Evolutionary conservation across 1,140 invertebrate genomes (phyloP), one percentile per base, ranked within the genome.

Genomic region (Oncopeltus fasciatus): DNA sequence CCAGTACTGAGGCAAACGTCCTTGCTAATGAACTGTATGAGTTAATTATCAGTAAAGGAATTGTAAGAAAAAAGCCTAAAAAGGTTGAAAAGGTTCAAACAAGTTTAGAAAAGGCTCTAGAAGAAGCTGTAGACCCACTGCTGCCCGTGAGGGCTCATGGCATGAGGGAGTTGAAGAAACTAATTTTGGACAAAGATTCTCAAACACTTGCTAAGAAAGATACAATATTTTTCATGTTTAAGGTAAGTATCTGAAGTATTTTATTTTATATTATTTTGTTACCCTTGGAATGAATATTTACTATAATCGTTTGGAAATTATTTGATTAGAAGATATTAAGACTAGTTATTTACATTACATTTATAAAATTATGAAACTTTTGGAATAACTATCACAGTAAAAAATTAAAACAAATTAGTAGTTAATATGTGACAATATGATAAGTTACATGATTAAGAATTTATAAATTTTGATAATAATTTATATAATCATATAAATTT

Each of bases 71-170:
- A 8, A 70, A 67, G 59, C 62, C 62, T 51, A 73, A 70, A 60
- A 59, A 70, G 49, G 70, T 74, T 65, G 63, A 74, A 28, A 72
- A 68, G 3, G 27, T 65, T 5, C 59, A 69, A 47, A 60, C 66
- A 59, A 69, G 71, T 56, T 57, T 70, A 38, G 77, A 82, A 56
- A 75, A 81, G 69, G 84, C 84, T 1, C 68, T 91, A 18, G 69
- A 76, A 47, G 82, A 90, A 75, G 72, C 86, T 5, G 79, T 79
- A 68, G 84, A 90, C 75, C 75, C 81, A n/a, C 71, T 87, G 46
- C 70, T 92, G n/a, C 89, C 89, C 8, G 79, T 87, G 1, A 78
- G 83, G 70, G 88, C 84, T 20, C 89, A 93, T 76, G 90, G 83
- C 9, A 71, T 92, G 21, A 81, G 91, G 61, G 72, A 77, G 57